Evolutionary conservation across 2,797 vertebrate genomes (phyloP), one percentile per base, ranked within the genome.

Genomic region (Poecilia wingei): DNA sequence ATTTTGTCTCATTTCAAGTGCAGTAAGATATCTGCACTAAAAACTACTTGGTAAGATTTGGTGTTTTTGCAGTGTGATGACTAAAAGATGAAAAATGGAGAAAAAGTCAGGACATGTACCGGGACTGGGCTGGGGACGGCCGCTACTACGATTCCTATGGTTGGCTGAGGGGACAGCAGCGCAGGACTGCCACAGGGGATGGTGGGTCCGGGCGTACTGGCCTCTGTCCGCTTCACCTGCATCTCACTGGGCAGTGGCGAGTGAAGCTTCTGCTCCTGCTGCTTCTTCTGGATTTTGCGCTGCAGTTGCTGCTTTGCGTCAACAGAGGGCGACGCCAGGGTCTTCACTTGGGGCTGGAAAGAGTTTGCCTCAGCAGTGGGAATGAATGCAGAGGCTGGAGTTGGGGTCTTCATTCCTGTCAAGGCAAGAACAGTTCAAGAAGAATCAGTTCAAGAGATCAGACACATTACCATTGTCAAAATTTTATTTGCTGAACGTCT

Each of bases 251-350:
- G 98, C 92, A 98, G 92, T 76, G 98, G 98, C 53, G 98, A 98
- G 82, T 98, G 97, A 69, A 99, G 96, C 91, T 99, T 99, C 95
- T 98, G 98, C 90, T 99, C 98, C 86, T 99, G 98, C 92, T 99
- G 98, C 93, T 98, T 99, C 95, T 98, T 99, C 94, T 99, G 98
- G 89, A 99, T 99, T 94, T 99, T 99, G 61, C 98, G 96, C 91
- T 99, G 98, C 90, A 99, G 95, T 85, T 99, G 98, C 93, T 99
- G 98, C 93, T 99, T 99, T 88, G 98, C 98, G 85, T 99, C 98
- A n/a, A 99, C 94, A 78, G 96, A 95, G 81, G 98, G 98, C 55
- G 98, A 99, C 28, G 97, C 96, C 88, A 99, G 94, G 87, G 98
- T 99, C 95, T 99, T 99, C 89, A 98, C 96, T 94, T 99, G 98